Evolutionary conservation across 2,888 invertebrate genomes (phyloP), one percentile per base, ranked within the genome.

Genomic region (Drymonia ruficornis): DNA sequence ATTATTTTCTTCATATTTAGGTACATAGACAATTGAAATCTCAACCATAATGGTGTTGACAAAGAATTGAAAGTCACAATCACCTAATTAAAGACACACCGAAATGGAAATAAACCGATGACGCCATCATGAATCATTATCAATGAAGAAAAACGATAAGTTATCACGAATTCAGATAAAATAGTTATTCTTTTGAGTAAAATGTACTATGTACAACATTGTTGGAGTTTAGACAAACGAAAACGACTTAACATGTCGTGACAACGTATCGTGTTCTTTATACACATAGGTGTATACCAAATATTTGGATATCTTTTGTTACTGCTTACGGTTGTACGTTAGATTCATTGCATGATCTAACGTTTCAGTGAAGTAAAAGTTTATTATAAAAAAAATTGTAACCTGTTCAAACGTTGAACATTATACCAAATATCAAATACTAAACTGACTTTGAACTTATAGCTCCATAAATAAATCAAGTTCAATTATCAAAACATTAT

Each of bases 71-170:
- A 47, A 16, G 29, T 34, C 9, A 34, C 34, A 47, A 34, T 34
- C 13, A 15, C 18, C 6, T n/a, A 44, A 38, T 49, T 43, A 49
- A 38, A 15, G 28, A 45, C 43, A 49, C 19, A 57, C 48, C 42
- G 29, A 55, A 63, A 61, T 61, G 56, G 65, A 67, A 69, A 67
- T 55, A 61, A 59, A 67, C 62, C 50, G 18, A 51, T 52, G 47
- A 61, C 40, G 23, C 44, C 38, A 51, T 57, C 44, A 57, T 55
- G 57, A 61, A 59, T 59, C 61, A 64, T 57, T 55, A 48, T 45
- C 28, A 50, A 36, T 49, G 28, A 19, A 50, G 43, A 49, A n/a
- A 15, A 31, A 16, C 42, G 56, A 64, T 67, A 67, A 36, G 18
- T 59, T 65, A 68, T 67, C 64, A 50, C n/a, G 34, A 51, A 46